Conservation (phyloP, 2,888 invertebrate species). For the Drosophila monieri region DNA sequence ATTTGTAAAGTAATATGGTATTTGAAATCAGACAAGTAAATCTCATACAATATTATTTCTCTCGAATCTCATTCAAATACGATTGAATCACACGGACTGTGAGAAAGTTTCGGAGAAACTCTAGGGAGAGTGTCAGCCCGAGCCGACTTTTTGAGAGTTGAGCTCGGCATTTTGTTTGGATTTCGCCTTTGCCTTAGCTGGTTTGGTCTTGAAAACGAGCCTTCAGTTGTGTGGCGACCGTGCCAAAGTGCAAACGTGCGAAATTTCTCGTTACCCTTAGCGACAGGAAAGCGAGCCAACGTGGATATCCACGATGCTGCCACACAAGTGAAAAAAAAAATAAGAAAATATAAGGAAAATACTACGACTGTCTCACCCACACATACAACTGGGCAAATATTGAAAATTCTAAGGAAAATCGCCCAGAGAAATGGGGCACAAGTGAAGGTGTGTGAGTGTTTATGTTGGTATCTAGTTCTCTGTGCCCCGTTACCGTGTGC, state of each 20-base stretch:
- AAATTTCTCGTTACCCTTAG: conserved; percentile 53
- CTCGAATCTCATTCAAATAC: conserved; percentile 7
- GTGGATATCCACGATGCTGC: conserved; percentile 56
- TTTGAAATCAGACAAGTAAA: conserved; percentile 3
- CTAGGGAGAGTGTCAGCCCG: conserved; percentile 7
- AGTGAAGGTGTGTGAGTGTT: conserved; percentile 69
- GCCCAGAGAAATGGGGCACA: conserved; percentile 69
- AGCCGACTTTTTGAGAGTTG: conserved; percentile 22
- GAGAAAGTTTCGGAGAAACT: conserved; percentile 3
- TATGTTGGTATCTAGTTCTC: conserved; percentile 47
- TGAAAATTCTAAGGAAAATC: conserved; percentile 63
- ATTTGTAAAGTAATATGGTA: conserved; percentile 23
- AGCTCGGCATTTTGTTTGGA: conserved; percentile 37
- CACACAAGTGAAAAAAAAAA: conserved; percentile 45
- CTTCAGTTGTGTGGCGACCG: conserved; percentile 70
- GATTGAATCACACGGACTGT: not conserved
- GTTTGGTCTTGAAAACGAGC: conserved; percentile 31
- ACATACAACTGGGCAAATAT: conserved; percentile 49
- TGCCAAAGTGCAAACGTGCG: conserved; percentile 71
- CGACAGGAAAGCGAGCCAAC: conserved; percentile 42
- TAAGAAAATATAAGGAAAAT: conserved; percentile 33
- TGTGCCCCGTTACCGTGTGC: conserved; percentile 34
- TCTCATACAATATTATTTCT: not conserved
- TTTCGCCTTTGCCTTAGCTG: conserved; percentile 14
- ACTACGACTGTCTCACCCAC: conserved; percentile 20